A percentile compares a stretch with the other conserved stretches of the same genome.
Conservation (phyloP, 1,140 invertebrate species). For the Listronotus oregonensis region DNA sequence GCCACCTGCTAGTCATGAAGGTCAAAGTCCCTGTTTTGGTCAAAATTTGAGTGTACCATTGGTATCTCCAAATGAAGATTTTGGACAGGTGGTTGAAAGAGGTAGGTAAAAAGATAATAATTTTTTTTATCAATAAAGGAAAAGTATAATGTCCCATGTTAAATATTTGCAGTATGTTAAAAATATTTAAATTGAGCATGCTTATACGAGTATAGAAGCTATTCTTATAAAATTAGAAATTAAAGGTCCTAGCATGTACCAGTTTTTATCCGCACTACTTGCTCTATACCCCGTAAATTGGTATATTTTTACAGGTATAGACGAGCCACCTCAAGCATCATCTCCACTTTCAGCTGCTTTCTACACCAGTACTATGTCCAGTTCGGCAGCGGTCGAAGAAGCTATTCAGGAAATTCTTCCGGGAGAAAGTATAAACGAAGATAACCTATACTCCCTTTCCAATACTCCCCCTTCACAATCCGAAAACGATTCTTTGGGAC, state of each 20-base stretch:
- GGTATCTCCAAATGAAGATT: conserved; percentile 56
- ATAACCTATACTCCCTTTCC: conserved; percentile 67
- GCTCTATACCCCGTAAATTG: too few relatives aligned
- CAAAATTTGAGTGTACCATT: conserved; percentile 56
- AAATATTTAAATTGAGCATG: too few relatives aligned
- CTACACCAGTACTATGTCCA: conserved; percentile 84
- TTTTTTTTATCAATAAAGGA: too few relatives aligned
- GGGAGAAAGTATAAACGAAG: conserved; percentile 67
- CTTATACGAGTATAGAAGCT: too few relatives aligned
- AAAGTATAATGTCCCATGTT: too few relatives aligned
- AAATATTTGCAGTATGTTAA: too few relatives aligned
- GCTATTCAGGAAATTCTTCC: conserved; percentile 80
- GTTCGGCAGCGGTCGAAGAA: conserved; percentile 81
- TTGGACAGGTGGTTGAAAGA: conserved; percentile 57
- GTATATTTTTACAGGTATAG: conserved; percentile 44
- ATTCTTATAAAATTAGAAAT: too few relatives aligned
- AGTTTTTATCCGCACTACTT: too few relatives aligned
- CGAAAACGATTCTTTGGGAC: conserved; percentile 50
- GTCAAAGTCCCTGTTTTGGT: conserved; percentile 65
- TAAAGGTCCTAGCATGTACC: too few relatives aligned
- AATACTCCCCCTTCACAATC: conserved; percentile 68
- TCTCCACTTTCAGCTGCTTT: conserved; percentile 78
- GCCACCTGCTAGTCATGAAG: conserved; percentile 82
- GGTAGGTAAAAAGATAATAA: conserved; percentile 46
- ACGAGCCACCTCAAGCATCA: conserved; percentile 67